phyloP scores from a whole-genome alignment of 2,113 vertebrate genomes.

The Physeter macrocephalus region DNA sequence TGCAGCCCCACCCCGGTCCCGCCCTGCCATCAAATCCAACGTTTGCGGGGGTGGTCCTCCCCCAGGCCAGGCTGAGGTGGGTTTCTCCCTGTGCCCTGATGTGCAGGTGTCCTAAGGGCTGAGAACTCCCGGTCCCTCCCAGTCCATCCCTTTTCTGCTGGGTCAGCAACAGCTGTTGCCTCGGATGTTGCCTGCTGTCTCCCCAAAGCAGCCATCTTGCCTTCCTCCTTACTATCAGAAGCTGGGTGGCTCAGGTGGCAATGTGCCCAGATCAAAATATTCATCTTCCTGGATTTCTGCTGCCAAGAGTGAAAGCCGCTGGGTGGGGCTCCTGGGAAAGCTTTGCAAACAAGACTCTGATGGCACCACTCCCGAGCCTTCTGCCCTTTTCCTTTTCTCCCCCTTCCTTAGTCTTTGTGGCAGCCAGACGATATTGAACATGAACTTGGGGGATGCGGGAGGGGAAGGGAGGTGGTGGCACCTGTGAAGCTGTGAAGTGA shows the following conservation, averaged over 20 bases:
- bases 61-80: no score
- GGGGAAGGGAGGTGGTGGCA: no score
- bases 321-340: background rate
- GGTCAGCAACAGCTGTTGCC: background rate
- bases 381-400: background rate
- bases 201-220: background rate
- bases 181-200: background rate
- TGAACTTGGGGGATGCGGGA: background rate
- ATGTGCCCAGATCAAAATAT: background rate
- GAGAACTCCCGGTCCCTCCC: background rate
- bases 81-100: background rate
- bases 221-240: background rate
- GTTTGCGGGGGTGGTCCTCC: background rate
- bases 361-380: background rate
- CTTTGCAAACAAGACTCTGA: background rate
- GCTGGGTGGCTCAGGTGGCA: background rate
- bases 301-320: background rate
- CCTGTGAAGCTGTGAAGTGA: background rate
- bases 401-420: background rate
- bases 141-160: background rate
- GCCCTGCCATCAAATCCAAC: background rate
- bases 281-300: background rate
- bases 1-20: no score
- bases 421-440: background rate
- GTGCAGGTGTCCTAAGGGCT: background rate